A percentile compares a stretch with the other conserved stretches of the same genome.
Evolutionary conservation across 2,113 vertebrate genomes (phyloP).

Genomic region (Atractosteus spatula): DNA sequence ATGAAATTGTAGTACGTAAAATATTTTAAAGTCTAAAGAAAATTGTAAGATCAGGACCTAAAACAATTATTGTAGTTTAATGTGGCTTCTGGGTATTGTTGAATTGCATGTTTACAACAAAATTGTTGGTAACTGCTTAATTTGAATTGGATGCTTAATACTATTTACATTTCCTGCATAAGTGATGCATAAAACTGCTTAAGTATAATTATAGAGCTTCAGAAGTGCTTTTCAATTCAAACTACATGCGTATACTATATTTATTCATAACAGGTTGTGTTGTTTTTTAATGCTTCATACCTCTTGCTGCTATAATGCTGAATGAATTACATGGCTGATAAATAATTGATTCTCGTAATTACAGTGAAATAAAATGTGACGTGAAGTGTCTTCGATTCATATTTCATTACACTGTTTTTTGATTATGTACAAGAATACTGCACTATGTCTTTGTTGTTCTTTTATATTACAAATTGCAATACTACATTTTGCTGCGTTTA

Average conservation of each 20-base stretch:
- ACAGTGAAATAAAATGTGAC: background rate
- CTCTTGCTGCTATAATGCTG: too few relatives aligned
- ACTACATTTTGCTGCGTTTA: background rate
- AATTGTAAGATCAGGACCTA: background rate
- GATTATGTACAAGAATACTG: background rate
- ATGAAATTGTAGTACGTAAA: background rate
- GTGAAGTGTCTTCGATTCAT: background rate
- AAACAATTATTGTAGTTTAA: background rate
- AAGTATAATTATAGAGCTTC: too few relatives aligned
- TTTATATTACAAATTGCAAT: background rate
- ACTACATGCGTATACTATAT: too few relatives aligned
- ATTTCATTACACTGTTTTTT: background rate
- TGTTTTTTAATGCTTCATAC: too few relatives aligned
- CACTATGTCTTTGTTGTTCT: background rate
- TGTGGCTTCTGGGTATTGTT: background rate
- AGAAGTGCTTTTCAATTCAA: too few relatives aligned
- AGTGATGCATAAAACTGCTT: too few relatives aligned
- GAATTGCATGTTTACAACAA: background rate
- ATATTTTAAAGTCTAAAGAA: background rate
- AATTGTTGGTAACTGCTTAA: background rate
- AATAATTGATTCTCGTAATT: too few relatives aligned
- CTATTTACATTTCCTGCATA: background rate
- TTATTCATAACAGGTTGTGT: too few relatives aligned
- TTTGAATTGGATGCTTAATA: background rate
- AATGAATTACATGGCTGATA: too few relatives aligned